Evolutionary conservation across 2,113 vertebrate species (phyloP).

Genomic region (Microcebus ravelobensis): DNA sequence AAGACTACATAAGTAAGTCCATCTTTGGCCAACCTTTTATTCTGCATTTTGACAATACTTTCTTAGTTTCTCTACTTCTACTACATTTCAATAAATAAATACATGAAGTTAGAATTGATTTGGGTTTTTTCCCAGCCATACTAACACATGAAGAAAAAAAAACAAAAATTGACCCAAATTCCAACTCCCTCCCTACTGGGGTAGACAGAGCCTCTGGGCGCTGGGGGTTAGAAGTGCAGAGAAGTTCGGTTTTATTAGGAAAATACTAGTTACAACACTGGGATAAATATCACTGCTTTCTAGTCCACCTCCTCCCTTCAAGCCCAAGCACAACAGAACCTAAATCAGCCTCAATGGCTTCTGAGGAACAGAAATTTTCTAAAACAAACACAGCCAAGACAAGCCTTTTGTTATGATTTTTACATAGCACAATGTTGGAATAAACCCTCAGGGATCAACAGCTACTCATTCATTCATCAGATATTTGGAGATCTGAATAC

Average conservation of each 20-base stretch:
- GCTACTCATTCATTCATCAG: not conserved
- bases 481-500: not conserved
- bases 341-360: not conserved
- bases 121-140: not conserved
- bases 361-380: not conserved
- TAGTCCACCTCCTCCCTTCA: not conserved
- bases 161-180: not conserved
- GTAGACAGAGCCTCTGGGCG: not conserved
- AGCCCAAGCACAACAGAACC: not conserved
- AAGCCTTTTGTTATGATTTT: not conserved
- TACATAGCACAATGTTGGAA: not conserved
- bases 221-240: not conserved
- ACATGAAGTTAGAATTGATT: not conserved
- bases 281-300: not conserved
- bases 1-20: not conserved
- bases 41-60: not conserved
- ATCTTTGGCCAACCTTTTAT: not conserved
- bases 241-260: not conserved
- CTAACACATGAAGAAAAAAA: not conserved
- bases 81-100: not conserved
- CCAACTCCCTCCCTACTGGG: not conserved
- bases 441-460: not conserved
- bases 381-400: not conserved
- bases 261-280: not conserved
- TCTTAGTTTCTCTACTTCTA: not conserved